phyloP scores from a whole-genome alignment of 2,888 invertebrate species.

The Scaptomyza reducta region DNA sequence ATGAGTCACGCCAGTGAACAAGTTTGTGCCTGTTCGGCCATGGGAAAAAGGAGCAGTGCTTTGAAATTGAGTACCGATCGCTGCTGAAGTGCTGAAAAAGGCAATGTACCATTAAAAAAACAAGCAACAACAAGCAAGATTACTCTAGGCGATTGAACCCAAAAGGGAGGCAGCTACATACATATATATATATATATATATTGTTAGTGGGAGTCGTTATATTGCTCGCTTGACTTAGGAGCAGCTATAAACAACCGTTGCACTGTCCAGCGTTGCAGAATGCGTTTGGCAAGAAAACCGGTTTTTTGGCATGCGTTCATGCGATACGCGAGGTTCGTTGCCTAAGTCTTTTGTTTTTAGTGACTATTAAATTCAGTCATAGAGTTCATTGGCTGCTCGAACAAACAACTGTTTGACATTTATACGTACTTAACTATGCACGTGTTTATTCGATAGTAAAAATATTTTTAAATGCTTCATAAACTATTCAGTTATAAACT shows the following conservation, averaged over 20 bases:
- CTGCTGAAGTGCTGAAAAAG: slow-evolving; percentile 27
- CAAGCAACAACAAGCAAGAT: neutral
- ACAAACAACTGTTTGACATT: slow-evolving; percentile 39
- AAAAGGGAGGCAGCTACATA: slow-evolving; percentile 15
- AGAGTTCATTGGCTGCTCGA: slow-evolving; percentile 71
- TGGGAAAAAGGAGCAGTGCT: slow-evolving; percentile 63
- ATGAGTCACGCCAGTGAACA: slow-evolving; percentile 57
- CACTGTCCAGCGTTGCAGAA: slow-evolving; percentile 47
- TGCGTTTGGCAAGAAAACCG: slow-evolving; percentile 63
- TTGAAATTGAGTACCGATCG: slow-evolving; percentile 23
- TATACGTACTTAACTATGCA: slow-evolving; percentile 24
- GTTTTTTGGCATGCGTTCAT: slow-evolving; percentile 64
- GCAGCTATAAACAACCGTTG: slow-evolving; percentile 59
- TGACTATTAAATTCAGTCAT: slow-evolving; percentile 49
- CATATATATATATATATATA: slow-evolving; percentile 7
- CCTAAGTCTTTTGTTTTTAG: slow-evolving; percentile 75
- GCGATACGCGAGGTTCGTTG: slow-evolving; percentile 64
- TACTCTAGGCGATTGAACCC: slow-evolving; percentile 1
- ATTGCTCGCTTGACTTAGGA: slow-evolving; percentile 7
- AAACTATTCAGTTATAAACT: neutral
- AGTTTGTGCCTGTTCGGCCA: slow-evolving; percentile 59
- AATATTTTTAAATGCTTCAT: too few species aligned
- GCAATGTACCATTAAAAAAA: slow-evolving; percentile 38
- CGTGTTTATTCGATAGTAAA: slow-evolving; percentile 37
- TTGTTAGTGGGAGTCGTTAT: slow-evolving; percentile 28